Conservation (phyloP, 2,113 vertebrate species). For the Ia io region DNA sequence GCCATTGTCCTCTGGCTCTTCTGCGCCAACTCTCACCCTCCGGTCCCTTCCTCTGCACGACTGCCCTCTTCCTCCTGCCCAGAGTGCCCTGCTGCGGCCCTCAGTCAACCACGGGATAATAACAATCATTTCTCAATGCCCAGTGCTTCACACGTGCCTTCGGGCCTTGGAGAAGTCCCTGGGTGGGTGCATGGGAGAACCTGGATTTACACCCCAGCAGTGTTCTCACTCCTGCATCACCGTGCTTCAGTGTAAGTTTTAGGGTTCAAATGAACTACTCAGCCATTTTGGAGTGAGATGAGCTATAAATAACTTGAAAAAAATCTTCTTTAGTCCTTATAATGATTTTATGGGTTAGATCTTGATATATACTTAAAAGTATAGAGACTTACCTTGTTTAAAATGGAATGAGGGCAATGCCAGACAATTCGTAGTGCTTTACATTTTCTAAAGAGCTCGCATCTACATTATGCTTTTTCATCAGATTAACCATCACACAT, state of each 20-base stretch:
- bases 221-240: background rate
- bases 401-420: slow-evolving; percentile 14
- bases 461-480: background rate
- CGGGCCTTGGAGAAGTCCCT: background rate
- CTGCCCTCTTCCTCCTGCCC: background rate
- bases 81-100: background rate
- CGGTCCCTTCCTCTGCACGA: background rate
- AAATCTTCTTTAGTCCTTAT: slow-evolving; percentile 6
- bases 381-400: slow-evolving; percentile 30
- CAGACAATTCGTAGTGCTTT: background rate
- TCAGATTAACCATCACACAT: slow-evolving; percentile 35
- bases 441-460: slow-evolving; percentile 2
- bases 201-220: background rate
- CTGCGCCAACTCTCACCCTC: background rate
- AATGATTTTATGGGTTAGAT: slow-evolving; percentile 3
- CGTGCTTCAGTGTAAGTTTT: background rate
- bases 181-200: background rate
- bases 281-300: slow-evolving; percentile 24
- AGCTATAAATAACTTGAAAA: background rate
- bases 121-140: slow-evolving; percentile 2
- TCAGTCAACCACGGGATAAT: slow-evolving; percentile 20
- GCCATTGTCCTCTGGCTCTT: slow-evolving; percentile 8
- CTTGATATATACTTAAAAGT: background rate
- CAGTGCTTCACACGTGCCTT: background rate
- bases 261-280: background rate